Base-by-base conservation (phyloP, 2,113 vertebrate genomes). In the Nothoprocta pentlandii region DNA sequence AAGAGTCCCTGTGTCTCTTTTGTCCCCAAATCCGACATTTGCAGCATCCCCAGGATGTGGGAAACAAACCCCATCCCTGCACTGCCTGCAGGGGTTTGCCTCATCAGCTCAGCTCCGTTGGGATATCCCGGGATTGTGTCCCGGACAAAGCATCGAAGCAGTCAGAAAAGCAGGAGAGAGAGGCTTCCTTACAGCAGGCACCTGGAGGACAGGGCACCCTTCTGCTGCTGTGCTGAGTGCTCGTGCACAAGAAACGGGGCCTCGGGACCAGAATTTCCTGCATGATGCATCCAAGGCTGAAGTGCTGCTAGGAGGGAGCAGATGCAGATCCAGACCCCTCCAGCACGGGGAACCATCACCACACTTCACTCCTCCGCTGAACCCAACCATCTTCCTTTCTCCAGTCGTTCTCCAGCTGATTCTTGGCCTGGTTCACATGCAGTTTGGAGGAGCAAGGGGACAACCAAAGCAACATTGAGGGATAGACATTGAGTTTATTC, bases 111-210 rank as follows among this genome's bases (percentile, higher is more conserved):
- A 88, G 75, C 67, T 90, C 76, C 82, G 59, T 46, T 41, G 73
- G 51, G 80, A 95, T 87, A 73, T 85, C 91, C 63, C 62, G 84
- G 89, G 84, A 91, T 49, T 47, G 49, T 76, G 22, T 8, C 51
- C 59, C 4, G 23, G 89, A n/a, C 30, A 76, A 70, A 3, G 0
- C 26, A 32, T 22, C 81, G 62, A 15, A 92, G 36, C 44, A 28
- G 58, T 21, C 87, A 66, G 76, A 41, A 84, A 15, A n/a, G 12
- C 67, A 16, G 32, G 44, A 34, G 30, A 30, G 63, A 22, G 67
- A 22, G 39, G 42, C 30, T 14, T 67, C 41, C 42, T 32, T 22
- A 22, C 17, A 44, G 20, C 20, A 5, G 26, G 13, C 41, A 67
- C 64, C 44, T 23, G 42, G 22, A 32, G 32, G 28, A 6, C 13